Evolutionary conservation across 1,140 invertebrate genomes (phyloP), one percentile per base, ranked within the genome.

Genomic region (Dendroctonus valens): DNA sequence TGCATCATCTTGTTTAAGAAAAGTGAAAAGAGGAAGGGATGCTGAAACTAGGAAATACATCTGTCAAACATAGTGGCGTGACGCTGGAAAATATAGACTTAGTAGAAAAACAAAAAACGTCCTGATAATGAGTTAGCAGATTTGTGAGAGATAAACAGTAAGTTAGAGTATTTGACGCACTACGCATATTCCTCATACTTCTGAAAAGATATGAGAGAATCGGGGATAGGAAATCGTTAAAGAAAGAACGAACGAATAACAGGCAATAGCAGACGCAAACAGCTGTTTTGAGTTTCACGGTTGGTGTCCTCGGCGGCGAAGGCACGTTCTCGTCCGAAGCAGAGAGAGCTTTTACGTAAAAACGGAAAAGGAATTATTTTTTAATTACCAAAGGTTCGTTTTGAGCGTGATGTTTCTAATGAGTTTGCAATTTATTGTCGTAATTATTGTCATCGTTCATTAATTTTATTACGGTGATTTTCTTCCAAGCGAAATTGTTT

Each of bases 251-350:
- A 53, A 53, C 9, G 37, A n/a, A 26, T 5, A 15, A 26, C 26
- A 37, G 37, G 26, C 9, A n/a, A 53, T 14, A 53, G 12, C 12
- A 53, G 26, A 55, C 40, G 38, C 26, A 62, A 63, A 63, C 60
- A 63, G 60, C 60, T 63, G 60, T 63, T 63, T 61, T 40, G 41
- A 63, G 40, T 63, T 63, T 63, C 60, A 63, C 60, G 60, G 60
- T 63, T 63, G 51, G 60, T 37, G 26, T 63, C 60, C 50, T 61
- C 52, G 6, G 50, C 12, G 51, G 15, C 40, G 7, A 39, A 46
- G 60, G 60, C 60, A 63, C 60, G 60, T 63, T 63, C 52, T 46
- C 46, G 41, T 9, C 41, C 15, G 57, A 40, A 59, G 57, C 14
- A 46, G 41, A 41, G 49, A 59, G 38, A 48, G 38, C 9, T 49